These are phyloP conservation scores for Dicrurus megarhynchus DNA, from an alignment of 2,113 vertebrate genomes.

Conservation along the genomic window DNA sequence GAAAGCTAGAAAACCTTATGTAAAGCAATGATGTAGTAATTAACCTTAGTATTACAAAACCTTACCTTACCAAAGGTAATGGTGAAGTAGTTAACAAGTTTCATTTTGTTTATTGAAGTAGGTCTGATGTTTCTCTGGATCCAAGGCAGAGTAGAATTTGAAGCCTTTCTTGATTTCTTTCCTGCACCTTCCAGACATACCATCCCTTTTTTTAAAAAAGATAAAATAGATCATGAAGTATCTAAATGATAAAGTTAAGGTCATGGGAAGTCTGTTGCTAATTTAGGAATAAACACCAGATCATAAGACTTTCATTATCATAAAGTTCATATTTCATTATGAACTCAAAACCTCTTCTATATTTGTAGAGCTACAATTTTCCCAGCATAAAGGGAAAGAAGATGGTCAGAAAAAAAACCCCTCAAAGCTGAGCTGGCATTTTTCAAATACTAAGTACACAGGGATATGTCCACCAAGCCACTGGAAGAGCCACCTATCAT, in stretches of 20 bases:
- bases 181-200: background rate
- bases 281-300: background rate
- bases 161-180: background rate
- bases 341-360: background rate
- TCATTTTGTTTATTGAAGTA: background rate
- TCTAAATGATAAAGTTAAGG: background rate
- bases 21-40: background rate
- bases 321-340: background rate
- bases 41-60: background rate
- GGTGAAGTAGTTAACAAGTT: background rate
- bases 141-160: background rate
- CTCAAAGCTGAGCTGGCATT: background rate
- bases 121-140: background rate
- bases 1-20: background rate
- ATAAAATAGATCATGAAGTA: background rate
- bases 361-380: background rate
- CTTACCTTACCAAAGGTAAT: background rate
- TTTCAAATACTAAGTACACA: background rate
- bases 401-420: background rate
- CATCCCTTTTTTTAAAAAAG: background rate
- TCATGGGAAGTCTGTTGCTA: background rate
- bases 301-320: background rate
- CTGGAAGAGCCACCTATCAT: background rate
- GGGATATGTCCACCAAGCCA: background rate
- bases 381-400: background rate